Evolutionary conservation across 1,140 invertebrate species (phyloP).

Genomic region (Trinorchestia longiramus): DNA sequence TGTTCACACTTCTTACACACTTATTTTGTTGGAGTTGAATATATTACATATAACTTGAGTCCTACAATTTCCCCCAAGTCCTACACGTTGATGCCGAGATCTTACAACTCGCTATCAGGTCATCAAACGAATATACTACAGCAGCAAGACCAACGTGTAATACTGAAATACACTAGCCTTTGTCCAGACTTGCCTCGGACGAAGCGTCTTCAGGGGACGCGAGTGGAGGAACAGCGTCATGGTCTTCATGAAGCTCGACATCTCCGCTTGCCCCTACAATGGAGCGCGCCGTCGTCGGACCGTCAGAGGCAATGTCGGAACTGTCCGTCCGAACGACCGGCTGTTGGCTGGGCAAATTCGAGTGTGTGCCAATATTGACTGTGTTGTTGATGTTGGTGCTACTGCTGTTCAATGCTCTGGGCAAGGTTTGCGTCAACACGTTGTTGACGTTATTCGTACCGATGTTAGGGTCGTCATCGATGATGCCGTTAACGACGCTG

Average conservation of each 20-base stretch:
- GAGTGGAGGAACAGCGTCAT: not conserved
- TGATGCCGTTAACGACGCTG: not conserved
- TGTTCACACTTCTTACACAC: no score
- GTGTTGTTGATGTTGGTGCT: not conserved
- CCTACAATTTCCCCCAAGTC: no score
- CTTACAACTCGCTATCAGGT: no score
- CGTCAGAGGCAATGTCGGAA: not conserved
- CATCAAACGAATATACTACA: no score
- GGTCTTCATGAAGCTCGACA: not conserved
- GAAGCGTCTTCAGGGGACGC: not conserved
- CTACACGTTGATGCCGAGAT: no score
- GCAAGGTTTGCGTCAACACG: constrained; percentile 10
- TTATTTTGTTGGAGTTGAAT: no score
- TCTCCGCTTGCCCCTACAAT: no score
- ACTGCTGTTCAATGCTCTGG: not conserved
- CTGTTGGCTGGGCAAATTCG: not conserved
- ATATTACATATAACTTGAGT: no score
- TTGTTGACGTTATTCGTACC: constrained; percentile 28
- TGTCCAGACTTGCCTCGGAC: not conserved
- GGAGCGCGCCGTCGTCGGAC: not conserved
- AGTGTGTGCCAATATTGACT: not conserved
- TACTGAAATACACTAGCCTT: not conserved
- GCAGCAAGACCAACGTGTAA: no score
- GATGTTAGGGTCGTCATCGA: constrained; percentile 40
- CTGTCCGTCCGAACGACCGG: not conserved